phyloP scores from a whole-genome alignment of 1,140 invertebrate species.

The Drosophila navojoa region DNA sequence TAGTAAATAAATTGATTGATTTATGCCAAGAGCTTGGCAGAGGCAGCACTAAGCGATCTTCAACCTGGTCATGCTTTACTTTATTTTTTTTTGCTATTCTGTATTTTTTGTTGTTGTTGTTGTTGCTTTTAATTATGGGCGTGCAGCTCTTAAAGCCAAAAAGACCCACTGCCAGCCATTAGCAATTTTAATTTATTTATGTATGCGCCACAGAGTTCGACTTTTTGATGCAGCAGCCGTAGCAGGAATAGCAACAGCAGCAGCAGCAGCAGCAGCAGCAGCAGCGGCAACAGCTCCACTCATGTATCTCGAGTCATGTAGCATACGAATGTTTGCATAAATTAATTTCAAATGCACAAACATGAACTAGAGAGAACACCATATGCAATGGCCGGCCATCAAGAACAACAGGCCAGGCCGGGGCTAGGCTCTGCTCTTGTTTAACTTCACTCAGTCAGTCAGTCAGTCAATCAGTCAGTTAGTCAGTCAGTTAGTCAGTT shows the following conservation, averaged over 20 bases:
- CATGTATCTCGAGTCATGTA: constrained; percentile 27
- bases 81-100: constrained; percentile 5
- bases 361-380: constrained; percentile 63
- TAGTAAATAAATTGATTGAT: constrained; percentile 77
- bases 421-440: too few species aligned
- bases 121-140: constrained; percentile 80
- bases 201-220: constrained; percentile 57
- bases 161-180: constrained; percentile 59
- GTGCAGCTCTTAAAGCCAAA: constrained; percentile 55
- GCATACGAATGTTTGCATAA: constrained; percentile 72
- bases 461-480: too few species aligned
- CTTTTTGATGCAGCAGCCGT: constrained; percentile 4
- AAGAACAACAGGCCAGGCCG: constrained; percentile 20
- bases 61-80: constrained; percentile 18
- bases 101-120: constrained; percentile 21
- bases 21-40: constrained; percentile 62
- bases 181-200: constrained; percentile 83
- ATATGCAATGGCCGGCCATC: background rate
- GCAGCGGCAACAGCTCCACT: background rate
- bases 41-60: constrained; percentile 50
- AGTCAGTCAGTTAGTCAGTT: too few species aligned
- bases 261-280: constrained; percentile 1
- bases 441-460: too few species aligned
- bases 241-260: background rate
- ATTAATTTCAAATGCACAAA: constrained; percentile 82